Base-by-base conservation (phyloP, 1,140 invertebrate genomes). In the Phymorhynchus buccinoides region DNA sequence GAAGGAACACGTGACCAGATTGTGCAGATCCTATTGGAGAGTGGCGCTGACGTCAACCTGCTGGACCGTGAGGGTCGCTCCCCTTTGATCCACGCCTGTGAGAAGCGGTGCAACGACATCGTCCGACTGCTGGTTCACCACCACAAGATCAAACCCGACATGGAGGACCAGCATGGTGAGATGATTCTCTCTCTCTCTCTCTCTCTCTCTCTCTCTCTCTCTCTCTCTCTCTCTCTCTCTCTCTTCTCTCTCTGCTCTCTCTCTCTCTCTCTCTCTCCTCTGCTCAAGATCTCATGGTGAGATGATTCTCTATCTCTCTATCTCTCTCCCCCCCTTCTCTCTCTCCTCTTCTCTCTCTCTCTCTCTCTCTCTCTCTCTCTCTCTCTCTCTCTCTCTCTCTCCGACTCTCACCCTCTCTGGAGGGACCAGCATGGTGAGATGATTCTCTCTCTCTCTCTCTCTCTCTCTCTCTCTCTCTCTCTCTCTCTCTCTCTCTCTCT, bases 51-150 rank as follows among this genome's bases (percentile, higher is more conserved):
- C 81, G 89, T 92, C 22, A 92, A 92, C 84, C 42, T 87, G 41
- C 84, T 44, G 39, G 91, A 92, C 79, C 88, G 90, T 66, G 81
- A 84, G 41, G 90, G 90, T 14, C 78, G 90, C 16, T 90, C 90
- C 2, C 87, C 88, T 16, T 86, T 92, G 39, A 92, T 90, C 71
- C 90, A 92, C 84, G 91, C 91, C 0, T 92, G 91, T 83, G 89
- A 93, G 84, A 87, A 88, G 80, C 87, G 90, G 37, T 92, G 91
- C 81, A 93, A 92, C 75, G 91, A 92, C 83, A 86, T 92, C 22
- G 89, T 92, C 30, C 79, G 87, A 12, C 90, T 92, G 12, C 87
- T 92, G 0, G 88, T 92, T 16, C 90, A 90, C 68, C 88, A 91
- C 62, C 86, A 89, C 48, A 89, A 91, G 75, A 88, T 92, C 18